Evolutionary conservation across 2,888 invertebrate species (phyloP).

Genomic region (Xestia sexstrigata): DNA sequence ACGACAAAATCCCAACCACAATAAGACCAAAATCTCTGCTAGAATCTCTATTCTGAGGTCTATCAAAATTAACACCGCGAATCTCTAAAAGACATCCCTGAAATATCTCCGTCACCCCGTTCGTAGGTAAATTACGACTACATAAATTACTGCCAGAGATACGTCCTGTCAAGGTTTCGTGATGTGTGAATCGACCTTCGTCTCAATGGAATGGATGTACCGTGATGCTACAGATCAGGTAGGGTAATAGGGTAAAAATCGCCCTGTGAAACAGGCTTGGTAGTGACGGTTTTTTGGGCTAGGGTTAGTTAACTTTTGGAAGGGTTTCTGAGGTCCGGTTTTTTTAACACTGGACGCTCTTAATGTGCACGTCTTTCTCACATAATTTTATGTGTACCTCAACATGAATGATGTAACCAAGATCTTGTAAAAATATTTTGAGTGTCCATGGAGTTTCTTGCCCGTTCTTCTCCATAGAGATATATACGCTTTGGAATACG

Average conservation of each 20-base stretch:
- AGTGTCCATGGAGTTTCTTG: too few relatives aligned
- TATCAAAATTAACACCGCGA: slow-evolving; percentile 40
- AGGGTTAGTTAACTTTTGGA: too few relatives aligned
- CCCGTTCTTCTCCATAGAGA: too few relatives aligned
- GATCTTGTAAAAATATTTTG: too few relatives aligned
- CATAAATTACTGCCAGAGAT: slow-evolving; percentile 59
- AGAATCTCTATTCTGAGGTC: slow-evolving; percentile 7
- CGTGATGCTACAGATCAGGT: slow-evolving; percentile 39
- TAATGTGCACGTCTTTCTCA: too few relatives aligned
- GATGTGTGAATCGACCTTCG: slow-evolving; percentile 59
- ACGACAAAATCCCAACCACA: slow-evolving; percentile 13
- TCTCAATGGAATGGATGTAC: slow-evolving; percentile 27
- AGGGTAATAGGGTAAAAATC: slow-evolving; percentile 21
- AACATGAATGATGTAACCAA: too few relatives aligned
- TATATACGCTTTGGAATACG: too few relatives aligned
- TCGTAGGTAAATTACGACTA: slow-evolving; percentile 54
- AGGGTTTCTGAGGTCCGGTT: background rate
- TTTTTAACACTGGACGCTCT: too few relatives aligned
- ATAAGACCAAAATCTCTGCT: slow-evolving; percentile 18
- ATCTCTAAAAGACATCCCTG: slow-evolving; percentile 10
- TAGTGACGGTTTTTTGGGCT: background rate
- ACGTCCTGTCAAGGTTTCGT: slow-evolving; percentile 39
- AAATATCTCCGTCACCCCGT: slow-evolving; percentile 46
- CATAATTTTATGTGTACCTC: too few relatives aligned
- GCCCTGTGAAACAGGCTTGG: background rate